phyloP scores from a whole-genome alignment of 2,797 vertebrate species.

The Monodelphis domestica region DNA sequence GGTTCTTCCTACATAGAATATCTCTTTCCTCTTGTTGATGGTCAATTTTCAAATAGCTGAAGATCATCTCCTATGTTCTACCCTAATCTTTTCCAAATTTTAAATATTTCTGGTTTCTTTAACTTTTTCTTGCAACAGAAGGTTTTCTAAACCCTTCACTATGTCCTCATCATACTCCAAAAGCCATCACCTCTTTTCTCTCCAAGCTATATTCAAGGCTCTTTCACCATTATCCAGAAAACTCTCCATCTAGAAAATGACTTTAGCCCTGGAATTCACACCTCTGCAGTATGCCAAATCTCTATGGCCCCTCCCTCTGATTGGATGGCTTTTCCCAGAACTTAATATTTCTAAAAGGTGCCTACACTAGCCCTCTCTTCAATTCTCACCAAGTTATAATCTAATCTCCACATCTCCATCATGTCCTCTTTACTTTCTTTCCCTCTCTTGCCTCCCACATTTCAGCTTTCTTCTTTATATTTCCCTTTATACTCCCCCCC shows the following conservation, averaged over 20 bases:
- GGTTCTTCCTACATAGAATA: constrained; percentile 23
- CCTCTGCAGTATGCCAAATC: not conserved
- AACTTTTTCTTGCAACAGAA: not conserved
- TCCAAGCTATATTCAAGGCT: not conserved
- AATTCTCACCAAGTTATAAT: not conserved
- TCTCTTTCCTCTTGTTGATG: not conserved
- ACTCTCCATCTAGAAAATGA: not conserved
- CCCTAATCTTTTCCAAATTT: not conserved
- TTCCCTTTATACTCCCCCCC: not conserved
- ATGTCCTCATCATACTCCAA: not conserved
- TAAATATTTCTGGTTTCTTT: constrained; percentile 20
- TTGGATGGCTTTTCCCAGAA: not conserved
- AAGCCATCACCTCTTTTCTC: not conserved
- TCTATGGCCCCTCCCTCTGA: not conserved
- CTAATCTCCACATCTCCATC: not conserved
- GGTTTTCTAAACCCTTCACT: not conserved
- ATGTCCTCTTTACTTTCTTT: not conserved
- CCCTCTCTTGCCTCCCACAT: not conserved
- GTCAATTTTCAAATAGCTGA: not conserved
- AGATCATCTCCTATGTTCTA: not conserved
- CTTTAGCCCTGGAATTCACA: not conserved
- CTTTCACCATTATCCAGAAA: not conserved
- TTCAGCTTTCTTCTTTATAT: not conserved
- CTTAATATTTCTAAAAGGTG: not conserved
- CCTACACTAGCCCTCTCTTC: not conserved